Evolutionary conservation across 2,113 vertebrate species (phyloP), one percentile per base, ranked within the genome.

Genomic region (Todiramphus saurophagus): DNA sequence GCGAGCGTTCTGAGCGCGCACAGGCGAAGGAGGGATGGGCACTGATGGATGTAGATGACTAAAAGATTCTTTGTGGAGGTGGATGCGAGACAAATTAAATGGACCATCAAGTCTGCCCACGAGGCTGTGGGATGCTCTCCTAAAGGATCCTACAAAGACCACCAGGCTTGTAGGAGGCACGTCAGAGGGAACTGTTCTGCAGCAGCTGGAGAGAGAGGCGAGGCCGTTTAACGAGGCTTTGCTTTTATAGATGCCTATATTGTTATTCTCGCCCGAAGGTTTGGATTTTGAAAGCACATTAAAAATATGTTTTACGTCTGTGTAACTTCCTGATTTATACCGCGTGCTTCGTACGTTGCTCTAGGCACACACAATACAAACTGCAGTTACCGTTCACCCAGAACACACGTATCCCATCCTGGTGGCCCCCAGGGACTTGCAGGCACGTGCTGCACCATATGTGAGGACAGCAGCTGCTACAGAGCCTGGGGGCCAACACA

Each of bases 251-350:
- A 35, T 82, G 89, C 46, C 41, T 79, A 0, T 50, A 59, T 91
- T 87, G 58, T 73, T 93, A 43, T 62, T 93, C 66, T 85, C 85
- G 91, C 94, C 95, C 41, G 77, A 82, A 95, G 96, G 80, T 89
- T 43, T 82, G 87, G 70, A 46, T 89, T 94, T 83, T 82, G 91
- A 76, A 89, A 80, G 63, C 58, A 85, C 27, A 17, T 75, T 87
- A 90, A 77, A 91, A 94, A 92, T 92, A 76, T 85, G 83, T 69
- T 96, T 96, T 76, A 69, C 1, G 8, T 93, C 87, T 89, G 76
- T 92, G 72, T 89, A 59, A 94, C 59, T 92, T 95, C 55, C 83
- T 92, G 83, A 76, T 96, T 90, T 94, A 62, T 94, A 69, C 81
- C 35, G 1, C 28, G 46, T 79, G 66, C 74, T 95, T 79, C 41